phyloP scores from a whole-genome alignment of 2,888 invertebrate genomes.

The Leuctra nigra region DNA sequence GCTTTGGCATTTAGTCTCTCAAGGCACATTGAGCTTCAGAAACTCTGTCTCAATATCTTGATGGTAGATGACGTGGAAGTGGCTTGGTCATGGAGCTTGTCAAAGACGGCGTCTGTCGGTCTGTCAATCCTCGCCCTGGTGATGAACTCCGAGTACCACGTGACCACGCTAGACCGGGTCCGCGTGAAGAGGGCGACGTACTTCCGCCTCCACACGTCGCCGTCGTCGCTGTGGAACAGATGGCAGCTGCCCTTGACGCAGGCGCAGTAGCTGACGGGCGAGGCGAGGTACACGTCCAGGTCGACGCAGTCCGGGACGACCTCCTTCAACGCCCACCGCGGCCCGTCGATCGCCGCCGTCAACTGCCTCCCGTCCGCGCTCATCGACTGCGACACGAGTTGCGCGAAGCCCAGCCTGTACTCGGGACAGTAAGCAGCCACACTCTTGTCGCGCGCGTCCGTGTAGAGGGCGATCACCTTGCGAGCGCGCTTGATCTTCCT shows the following conservation, averaged over 20 bases:
- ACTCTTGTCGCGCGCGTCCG: background rate
- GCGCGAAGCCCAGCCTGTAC: background rate
- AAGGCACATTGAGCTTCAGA: too few relatives aligned
- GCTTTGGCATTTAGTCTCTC: too few relatives aligned
- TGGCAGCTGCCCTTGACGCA: background rate
- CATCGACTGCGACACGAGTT: background rate
- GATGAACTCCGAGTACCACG: background rate
- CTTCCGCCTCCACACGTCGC: background rate
- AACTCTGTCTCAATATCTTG: too few relatives aligned
- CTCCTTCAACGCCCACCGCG: background rate
- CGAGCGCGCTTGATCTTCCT: background rate
- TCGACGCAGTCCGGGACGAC: conserved; percentile 1
- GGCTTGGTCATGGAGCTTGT: too few relatives aligned
- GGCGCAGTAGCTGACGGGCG: background rate
- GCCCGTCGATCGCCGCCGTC: background rate
- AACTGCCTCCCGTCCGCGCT: background rate
- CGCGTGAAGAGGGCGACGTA: background rate
- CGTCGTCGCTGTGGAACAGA: background rate
- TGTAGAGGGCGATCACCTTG: background rate
- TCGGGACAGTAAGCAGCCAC: background rate
- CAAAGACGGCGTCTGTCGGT: too few relatives aligned
- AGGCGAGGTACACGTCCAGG: background rate
- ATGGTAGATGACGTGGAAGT: too few relatives aligned
- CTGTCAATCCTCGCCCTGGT: background rate
- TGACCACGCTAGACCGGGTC: background rate